Evolutionary conservation across 2,888 invertebrate genomes (phyloP).

Genomic region (Parnassius mnemosyne): DNA sequence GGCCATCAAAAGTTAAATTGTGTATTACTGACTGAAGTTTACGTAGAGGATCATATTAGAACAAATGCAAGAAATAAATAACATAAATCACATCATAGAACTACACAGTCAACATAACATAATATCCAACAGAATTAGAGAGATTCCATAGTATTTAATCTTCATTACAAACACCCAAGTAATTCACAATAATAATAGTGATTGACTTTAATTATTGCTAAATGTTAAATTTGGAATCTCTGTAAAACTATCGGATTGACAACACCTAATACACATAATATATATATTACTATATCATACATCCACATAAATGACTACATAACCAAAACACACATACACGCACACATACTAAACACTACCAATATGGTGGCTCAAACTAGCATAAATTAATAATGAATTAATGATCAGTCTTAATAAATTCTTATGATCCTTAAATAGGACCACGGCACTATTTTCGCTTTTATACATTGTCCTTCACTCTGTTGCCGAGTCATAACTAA

Average conservation of each 20-base stretch:
- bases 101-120: conserved; percentile 29
- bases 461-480: conserved; percentile 57
- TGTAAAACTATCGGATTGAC: conserved; percentile 44
- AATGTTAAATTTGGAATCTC: conserved; percentile 46
- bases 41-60: conserved; percentile 28
- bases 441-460: conserved; percentile 56
- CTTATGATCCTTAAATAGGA: conserved; percentile 49
- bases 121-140: conserved; percentile 37
- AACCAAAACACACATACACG: conserved; percentile 49
- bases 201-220: conserved; percentile 42
- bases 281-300: conserved; percentile 53
- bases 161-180: conserved; percentile 21
- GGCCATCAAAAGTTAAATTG: neutral
- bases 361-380: conserved; percentile 70
- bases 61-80: conserved; percentile 34
- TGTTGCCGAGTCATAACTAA: conserved; percentile 73
- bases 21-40: conserved; percentile 24
- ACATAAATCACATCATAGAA: conserved; percentile 36
- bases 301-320: conserved; percentile 61
- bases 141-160: conserved; percentile 33
- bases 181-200: conserved; percentile 25
- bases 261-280: conserved; percentile 36
- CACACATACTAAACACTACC: conserved; percentile 53
- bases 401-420: conserved; percentile 78
- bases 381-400: conserved; percentile 76